Percentiles rank a stretch among this genome's conserved stretches.
Evolutionary conservation across 2,888 invertebrate species (phyloP).

Genomic region (Biston stratarius): DNA sequence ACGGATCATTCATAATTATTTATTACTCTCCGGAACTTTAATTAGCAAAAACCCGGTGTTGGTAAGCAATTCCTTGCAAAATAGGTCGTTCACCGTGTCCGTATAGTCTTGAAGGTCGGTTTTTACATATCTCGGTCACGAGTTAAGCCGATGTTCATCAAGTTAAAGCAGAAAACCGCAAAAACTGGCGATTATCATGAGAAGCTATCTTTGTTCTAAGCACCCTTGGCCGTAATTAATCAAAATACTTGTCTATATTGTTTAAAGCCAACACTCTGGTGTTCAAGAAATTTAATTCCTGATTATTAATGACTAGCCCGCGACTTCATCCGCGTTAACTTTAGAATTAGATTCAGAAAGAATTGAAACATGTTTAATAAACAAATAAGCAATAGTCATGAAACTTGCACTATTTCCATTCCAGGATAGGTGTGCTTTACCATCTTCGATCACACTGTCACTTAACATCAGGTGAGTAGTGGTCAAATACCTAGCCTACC

Average conservation of each 20-base stretch:
- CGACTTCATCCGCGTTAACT: too few species aligned
- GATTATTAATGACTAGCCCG: conserved; percentile 10
- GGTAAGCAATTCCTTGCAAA: conserved; percentile 47
- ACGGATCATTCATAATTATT: conserved; percentile 14
- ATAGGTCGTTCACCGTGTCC: conserved; percentile 68
- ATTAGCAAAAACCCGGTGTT: conserved; percentile 35
- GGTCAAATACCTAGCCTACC: too few species aligned
- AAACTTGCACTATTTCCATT: too few species aligned
- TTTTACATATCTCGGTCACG: conserved; percentile 58
- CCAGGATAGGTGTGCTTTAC: too few species aligned
- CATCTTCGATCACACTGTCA: too few species aligned
- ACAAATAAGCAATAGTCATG: too few species aligned
- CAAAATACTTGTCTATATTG: conserved; percentile 32
- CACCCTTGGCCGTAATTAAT: conserved; percentile 66
- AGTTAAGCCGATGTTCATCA: conserved; percentile 49
- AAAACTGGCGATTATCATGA: conserved; percentile 55
- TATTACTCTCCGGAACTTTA: conserved; percentile 40
- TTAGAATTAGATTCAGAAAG: too few species aligned
- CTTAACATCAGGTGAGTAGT: too few species aligned
- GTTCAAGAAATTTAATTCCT: conserved; percentile 26
- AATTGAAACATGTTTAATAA: too few species aligned
- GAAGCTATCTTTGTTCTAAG: conserved; percentile 52
- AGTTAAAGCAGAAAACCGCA: conserved; percentile 51
- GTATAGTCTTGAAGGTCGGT: conserved; percentile 60
- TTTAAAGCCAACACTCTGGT: conserved; percentile 18